Percentiles rank a stretch among this genome's conserved stretches.
Evolutionary conservation across 1,140 invertebrate genomes (phyloP).

Genomic region (Drosophila sturtevanti): DNA sequence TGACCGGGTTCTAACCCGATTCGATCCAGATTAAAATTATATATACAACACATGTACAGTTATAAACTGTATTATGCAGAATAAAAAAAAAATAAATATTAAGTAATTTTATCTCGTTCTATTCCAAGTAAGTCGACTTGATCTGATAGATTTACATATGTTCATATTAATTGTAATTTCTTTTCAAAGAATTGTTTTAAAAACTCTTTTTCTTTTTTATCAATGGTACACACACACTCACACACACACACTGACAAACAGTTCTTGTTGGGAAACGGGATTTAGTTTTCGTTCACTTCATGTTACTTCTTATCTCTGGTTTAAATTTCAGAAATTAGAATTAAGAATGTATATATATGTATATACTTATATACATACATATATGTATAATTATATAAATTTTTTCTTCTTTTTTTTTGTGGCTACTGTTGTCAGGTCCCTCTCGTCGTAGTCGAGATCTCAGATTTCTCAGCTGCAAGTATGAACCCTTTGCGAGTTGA

Average conservation of each 20-base stretch:
- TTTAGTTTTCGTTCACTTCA: conserved; percentile 13
- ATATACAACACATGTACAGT: no score
- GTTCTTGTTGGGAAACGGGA: conserved; percentile 14
- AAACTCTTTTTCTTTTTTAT: conserved; percentile 23
- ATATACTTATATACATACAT: neutral
- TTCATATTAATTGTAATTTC: conserved; percentile 23
- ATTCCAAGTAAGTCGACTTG: conserved; percentile 24
- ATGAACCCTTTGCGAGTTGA: conserved; percentile 68
- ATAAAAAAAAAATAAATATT: no score
- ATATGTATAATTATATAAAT: neutral
- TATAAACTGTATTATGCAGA: no score
- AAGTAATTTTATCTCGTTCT: conserved; percentile 30
- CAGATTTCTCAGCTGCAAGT: conserved; percentile 29
- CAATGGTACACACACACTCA: neutral
- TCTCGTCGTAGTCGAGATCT: conserved; percentile 22
- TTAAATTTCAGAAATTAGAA: conserved; percentile 42
- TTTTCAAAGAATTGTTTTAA: conserved; percentile 51
- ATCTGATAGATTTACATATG: no score
- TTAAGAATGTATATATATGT: conserved; percentile 32
- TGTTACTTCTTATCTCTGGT: conserved; percentile 45
- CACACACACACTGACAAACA: conserved; percentile 1
- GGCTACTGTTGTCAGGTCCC: conserved; percentile 5
- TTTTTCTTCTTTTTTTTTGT: no score
- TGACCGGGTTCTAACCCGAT: no score
- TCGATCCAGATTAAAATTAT: neutral